Evolutionary conservation across 2,797 vertebrate genomes (phyloP), one percentile per base, ranked within the genome.

Genomic region (Dallia pectoralis): DNA sequence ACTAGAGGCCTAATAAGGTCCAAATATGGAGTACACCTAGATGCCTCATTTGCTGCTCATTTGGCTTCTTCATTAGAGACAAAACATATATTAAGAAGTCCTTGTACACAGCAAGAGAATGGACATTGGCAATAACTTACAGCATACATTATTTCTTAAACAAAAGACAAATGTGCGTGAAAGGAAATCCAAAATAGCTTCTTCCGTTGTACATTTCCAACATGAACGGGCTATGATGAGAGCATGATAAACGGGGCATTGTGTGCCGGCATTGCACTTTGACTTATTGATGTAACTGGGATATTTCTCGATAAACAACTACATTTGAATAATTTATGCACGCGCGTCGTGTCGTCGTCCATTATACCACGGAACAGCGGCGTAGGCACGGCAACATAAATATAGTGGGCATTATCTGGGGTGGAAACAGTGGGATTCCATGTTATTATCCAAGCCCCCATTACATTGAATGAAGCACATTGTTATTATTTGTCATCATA

Each of bases 401-500:
- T 90, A 91, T 85, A 76, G 87, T 91, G 89, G 89, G 87, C 85
- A 91, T 91, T 92, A 89, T 92, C 87, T 89, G 86, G 87, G 84
- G 79, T 74, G 81, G 85, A 88, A 94, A 93, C 93, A 94, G 93
- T 94, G 89, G 93, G 93, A 92, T 82, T 86, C 93, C 92, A 89
- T 94, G 95, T 97, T 97, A 96, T 97, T 95, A 95, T 93, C 93
- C 92, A 90, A 95, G 91, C 90, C 94, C 94, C 93, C 89, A 93
- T 93, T 95, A 95, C 93, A 96, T 94, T 82, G 90, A 93, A 94
- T 94, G 91, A 93, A 93, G 94, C 88, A 90, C 90, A 93, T 92
- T 94, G 93, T 96, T 95, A 94, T 94, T 95, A 95, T 96, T 95
- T 94, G 95, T 97, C 96, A 96, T 97, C 93, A 93, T 95, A 93